Evolutionary conservation across 2,797 vertebrate species (phyloP), one percentile per base, ranked within the genome.

Genomic region (Lemur catta): DNA sequence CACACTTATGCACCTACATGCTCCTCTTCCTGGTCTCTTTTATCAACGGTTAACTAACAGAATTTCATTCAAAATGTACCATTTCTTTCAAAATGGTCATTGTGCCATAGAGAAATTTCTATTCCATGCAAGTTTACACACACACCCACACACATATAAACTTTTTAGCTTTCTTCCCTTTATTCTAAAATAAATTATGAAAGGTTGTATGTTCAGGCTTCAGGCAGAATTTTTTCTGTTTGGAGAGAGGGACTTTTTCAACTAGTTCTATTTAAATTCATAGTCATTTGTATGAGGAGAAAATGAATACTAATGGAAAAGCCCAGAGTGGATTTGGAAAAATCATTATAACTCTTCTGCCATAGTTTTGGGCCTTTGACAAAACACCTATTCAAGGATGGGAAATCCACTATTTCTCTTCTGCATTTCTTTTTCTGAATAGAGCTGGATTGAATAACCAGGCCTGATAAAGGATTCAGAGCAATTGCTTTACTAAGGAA

Each of bases 151-250:
- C 74, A 91, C 33, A 80, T 15, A 87, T 18, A 71, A 57, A 80
- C 28, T 67, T 84, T 48, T 6, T 61, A 82, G 50, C 22, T 48
- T 87, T 97, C 26, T 1, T 33, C 38, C 13, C 76, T 97, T 96
- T 97, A 94, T 92, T 93, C 30, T 78, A 82, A 94, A 94, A 93
- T 97, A 96, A 97, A 95, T 98, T 97, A 96, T 93, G 81, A 94
- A 92, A 93, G 30, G 8, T 95, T 97, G n/a, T 92, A 96, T 82
- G 72, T 97, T 97, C 75, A 89, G 87, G 55, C 43, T 95, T 76
- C 55, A 52, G 61, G 55, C 10, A 96, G 48, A 69, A 91, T 89
- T 94, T 84, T 91, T 96, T 69, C 35, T 95, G 79, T 95, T 93
- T 87, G 57, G 95, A 2, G 55, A 61, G 95, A 4, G 63, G 79